These are phyloP conservation scores for Syngnathus scovelli DNA, from an alignment of 2,113 vertebrate genomes.

Conservation along the genomic window DNA sequence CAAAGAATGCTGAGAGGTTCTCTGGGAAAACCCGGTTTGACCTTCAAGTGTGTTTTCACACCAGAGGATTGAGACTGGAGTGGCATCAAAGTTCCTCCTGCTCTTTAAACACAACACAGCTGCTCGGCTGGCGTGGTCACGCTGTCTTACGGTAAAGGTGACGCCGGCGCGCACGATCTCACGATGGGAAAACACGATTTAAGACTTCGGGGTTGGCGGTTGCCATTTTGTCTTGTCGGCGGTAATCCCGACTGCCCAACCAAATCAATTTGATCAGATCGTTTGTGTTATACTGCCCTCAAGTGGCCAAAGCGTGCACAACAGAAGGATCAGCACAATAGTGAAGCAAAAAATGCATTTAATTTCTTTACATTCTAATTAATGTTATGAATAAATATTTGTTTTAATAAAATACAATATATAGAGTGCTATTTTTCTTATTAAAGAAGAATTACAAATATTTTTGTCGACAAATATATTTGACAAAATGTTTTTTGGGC, in stretches of 20 bases:
- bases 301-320: too few relatives aligned
- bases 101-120: slow-evolving; percentile 3
- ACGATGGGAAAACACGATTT: slow-evolving; percentile 11
- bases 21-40: not conserved
- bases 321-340: too few relatives aligned
- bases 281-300: too few relatives aligned
- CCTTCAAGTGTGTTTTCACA: slow-evolving; percentile 1
- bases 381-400: too few relatives aligned
- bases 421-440: too few relatives aligned
- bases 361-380: too few relatives aligned
- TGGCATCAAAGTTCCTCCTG: not conserved
- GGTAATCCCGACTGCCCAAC: slow-evolving; percentile 6
- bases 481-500: too few relatives aligned
- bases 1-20: not conserved
- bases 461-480: too few relatives aligned
- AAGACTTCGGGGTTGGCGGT: not conserved
- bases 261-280: too few relatives aligned
- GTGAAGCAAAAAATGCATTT: too few relatives aligned
- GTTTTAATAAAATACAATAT: too few relatives aligned
- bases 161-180: not conserved
- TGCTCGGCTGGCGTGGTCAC: not conserved
- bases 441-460: too few relatives aligned
- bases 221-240: slow-evolving; percentile 21
- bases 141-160: slow-evolving; percentile 1
- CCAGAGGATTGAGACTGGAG: not conserved